Conservation (phyloP, 2,797 vertebrate genomes). For the Parambassis ranga region DNA sequence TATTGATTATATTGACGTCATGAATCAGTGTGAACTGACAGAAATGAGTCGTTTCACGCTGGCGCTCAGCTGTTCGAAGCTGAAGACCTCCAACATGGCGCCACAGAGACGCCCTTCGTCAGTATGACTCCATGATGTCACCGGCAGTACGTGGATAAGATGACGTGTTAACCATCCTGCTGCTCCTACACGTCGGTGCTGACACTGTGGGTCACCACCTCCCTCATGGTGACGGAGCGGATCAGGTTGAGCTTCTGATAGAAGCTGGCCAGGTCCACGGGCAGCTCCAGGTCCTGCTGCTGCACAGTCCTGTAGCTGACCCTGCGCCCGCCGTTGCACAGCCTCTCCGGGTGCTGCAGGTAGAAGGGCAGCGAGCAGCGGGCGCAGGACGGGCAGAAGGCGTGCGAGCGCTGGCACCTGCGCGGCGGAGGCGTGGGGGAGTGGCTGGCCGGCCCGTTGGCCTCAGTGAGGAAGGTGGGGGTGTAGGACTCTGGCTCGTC, state of each 20-base stretch:
- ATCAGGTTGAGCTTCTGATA: constrained; percentile 88
- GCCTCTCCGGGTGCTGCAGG: constrained; percentile 84
- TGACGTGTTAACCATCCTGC: not conserved
- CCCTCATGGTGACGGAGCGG: constrained; percentile 89
- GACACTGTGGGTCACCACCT: constrained; percentile 88
- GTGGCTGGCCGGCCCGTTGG: constrained; percentile 86
- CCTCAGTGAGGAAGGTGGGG: constrained; percentile 84
- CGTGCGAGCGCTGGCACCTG: constrained; percentile 73
- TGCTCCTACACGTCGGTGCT: constrained; percentile 89
- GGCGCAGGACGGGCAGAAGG: constrained; percentile 87
- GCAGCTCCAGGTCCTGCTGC: constrained; percentile 85
- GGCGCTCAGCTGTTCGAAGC: not conserved
- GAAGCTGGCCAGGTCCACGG: constrained; percentile 77
- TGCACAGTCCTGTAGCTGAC: constrained; percentile 86
- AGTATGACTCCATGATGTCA: not conserved
- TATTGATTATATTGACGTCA: no score
- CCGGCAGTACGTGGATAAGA: not conserved
- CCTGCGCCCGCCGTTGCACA: constrained; percentile 86
- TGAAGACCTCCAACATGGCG: not conserved
- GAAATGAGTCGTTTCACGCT: not conserved
- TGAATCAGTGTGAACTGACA: no score
- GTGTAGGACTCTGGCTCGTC: constrained; percentile 66
- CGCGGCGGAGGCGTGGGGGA: constrained; percentile 77
- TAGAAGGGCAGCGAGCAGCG: constrained; percentile 88
- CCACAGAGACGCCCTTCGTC: not conserved